These are phyloP conservation scores for Ostrea edulis DNA, from an alignment of 1,140 invertebrate species.

Conservation along the genomic window DNA sequence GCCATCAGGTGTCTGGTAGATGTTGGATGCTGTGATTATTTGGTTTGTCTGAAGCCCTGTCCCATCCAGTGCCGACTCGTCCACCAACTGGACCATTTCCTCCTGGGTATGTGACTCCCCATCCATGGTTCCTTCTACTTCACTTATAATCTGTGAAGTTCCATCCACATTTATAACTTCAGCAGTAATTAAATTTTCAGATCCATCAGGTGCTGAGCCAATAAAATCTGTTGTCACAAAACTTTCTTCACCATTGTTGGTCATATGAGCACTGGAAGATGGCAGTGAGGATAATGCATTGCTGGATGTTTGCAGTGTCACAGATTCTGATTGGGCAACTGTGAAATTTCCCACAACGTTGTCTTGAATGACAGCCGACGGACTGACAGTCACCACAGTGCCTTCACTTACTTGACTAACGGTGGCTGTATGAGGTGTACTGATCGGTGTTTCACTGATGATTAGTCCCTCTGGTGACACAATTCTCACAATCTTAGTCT, in stretches of 20 bases:
- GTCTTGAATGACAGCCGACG: neutral
- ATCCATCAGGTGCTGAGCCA: slow-evolving; percentile 2
- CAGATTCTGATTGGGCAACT: slow-evolving; percentile 1
- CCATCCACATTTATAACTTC: slow-evolving; percentile 1
- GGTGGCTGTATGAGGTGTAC: neutral
- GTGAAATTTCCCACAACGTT: neutral
- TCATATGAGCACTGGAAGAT: neutral
- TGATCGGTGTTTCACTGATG: slow-evolving; percentile 17
- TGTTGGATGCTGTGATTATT: slow-evolving; percentile 59
- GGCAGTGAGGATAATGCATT: neutral
- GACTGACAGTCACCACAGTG: neutral
- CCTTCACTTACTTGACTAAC: neutral
- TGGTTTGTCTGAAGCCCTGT: slow-evolving; percentile 30
- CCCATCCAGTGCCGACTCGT: slow-evolving; percentile 26
- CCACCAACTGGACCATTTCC: slow-evolving; percentile 51
- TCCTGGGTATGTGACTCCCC: neutral
- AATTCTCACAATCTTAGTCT: slow-evolving; percentile 30
- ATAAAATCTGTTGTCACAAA: slow-evolving; percentile 42
- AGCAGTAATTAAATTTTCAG: neutral
- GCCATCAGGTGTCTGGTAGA: slow-evolving; percentile 76
- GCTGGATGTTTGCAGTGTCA: neutral
- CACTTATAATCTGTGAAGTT: neutral
- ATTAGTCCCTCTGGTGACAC: slow-evolving; percentile 15
- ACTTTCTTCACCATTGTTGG: slow-evolving; percentile 39
- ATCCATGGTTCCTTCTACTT: neutral